Evolutionary conservation across 2,888 invertebrate genomes (phyloP).

Genomic region (Cephus nigrinus): DNA sequence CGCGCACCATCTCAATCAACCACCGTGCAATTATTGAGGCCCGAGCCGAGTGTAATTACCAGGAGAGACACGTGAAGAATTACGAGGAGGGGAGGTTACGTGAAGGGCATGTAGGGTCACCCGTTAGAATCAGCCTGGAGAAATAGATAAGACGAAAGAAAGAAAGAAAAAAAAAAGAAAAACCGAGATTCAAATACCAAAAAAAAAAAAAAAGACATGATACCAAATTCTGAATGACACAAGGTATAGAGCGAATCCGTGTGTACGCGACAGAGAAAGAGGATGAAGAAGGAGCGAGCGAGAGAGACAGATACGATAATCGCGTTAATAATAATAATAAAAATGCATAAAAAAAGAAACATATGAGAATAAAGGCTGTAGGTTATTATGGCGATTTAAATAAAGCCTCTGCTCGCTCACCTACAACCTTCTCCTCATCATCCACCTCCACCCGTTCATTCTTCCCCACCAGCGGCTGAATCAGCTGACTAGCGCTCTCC

Average conservation of each 20-base stretch:
- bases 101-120: no score
- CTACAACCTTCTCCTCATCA: constrained; percentile 43
- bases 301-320: not conserved
- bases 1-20: no score
- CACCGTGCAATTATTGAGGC: no score
- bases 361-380: constrained; percentile 12
- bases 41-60: no score
- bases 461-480: constrained; percentile 54
- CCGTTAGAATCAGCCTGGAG: no score
- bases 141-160: no score
- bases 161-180: no score
- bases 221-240: not conserved
- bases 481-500: constrained; percentile 56
- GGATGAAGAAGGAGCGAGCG: not conserved
- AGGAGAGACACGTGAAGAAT: no score
- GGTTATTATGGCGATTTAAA: constrained; percentile 49
- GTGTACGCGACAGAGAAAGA: not conserved
- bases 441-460: constrained; percentile 2
- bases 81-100: no score
- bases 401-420: constrained; percentile 44
- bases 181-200: constrained; percentile 20
- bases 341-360: not conserved
- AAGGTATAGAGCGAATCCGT: no score
- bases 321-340: not conserved
- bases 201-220: constrained; percentile 15